Conservation (phyloP, 2,797 vertebrate species). For the Ctenochaetus hawaiiensis region DNA sequence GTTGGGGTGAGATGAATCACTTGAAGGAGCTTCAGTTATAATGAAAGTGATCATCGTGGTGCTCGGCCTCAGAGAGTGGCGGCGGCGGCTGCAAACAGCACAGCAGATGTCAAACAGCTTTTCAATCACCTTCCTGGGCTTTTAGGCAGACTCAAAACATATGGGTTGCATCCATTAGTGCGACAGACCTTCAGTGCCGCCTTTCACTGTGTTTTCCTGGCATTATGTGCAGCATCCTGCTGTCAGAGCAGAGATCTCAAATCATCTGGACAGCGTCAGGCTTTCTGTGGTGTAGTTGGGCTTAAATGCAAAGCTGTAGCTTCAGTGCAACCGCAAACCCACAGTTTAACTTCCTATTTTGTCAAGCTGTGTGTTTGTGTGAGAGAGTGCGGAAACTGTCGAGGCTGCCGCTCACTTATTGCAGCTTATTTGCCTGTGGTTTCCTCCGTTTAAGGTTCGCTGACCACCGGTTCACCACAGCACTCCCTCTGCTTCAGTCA, state of each 20-base stretch:
- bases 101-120: conserved; percentile 69
- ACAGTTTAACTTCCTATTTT: conserved; percentile 33
- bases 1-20: conserved; percentile 47
- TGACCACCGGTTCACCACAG: conserved; percentile 41
- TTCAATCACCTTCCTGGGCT: conserved; percentile 49
- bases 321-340: conserved; percentile 38
- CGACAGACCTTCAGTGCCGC: conserved; percentile 12
- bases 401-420: conserved; percentile 48
- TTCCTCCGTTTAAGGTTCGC: conserved; percentile 45
- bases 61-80: conserved; percentile 27
- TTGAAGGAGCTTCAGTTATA: conserved; percentile 37
- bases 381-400: conserved; percentile 18
- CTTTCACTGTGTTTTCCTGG: conserved; percentile 20
- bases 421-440: conserved; percentile 65
- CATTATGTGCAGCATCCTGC: background rate
- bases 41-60: conserved; percentile 45
- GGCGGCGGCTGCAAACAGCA: conserved; percentile 47
- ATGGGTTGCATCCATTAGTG: conserved; percentile 58
- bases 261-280: conserved; percentile 14
- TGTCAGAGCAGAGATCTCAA: conserved; percentile 6
- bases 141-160: conserved; percentile 60
- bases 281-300: conserved; percentile 34
- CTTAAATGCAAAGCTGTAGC: conserved; percentile 1
- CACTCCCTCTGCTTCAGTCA: conserved; percentile 5
- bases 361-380: conserved; percentile 33